phyloP scores from a whole-genome alignment of 2,888 invertebrate species.

The Uropetala carovei region DNA sequence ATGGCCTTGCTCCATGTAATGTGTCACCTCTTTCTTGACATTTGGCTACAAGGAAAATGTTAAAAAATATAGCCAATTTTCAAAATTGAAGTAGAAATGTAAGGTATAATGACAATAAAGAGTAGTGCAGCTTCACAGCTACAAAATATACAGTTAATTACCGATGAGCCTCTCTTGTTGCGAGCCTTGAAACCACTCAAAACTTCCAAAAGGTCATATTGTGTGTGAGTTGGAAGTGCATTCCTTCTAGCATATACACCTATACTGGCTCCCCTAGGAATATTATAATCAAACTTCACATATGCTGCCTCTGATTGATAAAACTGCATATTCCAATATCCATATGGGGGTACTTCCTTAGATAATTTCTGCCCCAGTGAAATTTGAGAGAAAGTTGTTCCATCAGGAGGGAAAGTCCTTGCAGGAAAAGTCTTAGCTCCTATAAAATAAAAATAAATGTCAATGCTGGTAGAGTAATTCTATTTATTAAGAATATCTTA shows the following conservation, averaged over 20 bases:
- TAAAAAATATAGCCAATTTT: background rate
- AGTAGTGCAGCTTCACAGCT: too few species aligned
- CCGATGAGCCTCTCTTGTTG: slow-evolving; percentile 89
- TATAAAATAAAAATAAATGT: slow-evolving; percentile 72
- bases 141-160: slow-evolving; percentile 78
- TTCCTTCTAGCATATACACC: slow-evolving; percentile 96
- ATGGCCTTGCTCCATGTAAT: slow-evolving; percentile 96
- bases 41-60: slow-evolving; percentile 79
- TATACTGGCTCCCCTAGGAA: slow-evolving; percentile 93
- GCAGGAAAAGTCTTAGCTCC: slow-evolving; percentile 93
- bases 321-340: slow-evolving; percentile 98
- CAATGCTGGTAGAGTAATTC: background rate
- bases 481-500: background rate
- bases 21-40: slow-evolving; percentile 93
- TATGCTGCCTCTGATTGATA: slow-evolving; percentile 95
- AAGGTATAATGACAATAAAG: too few species aligned
- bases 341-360: slow-evolving; percentile 93
- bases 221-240: slow-evolving; percentile 96
- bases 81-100: too few species aligned
- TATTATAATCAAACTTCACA: slow-evolving; percentile 95
- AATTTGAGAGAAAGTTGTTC: slow-evolving; percentile 94
- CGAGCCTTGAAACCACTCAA: slow-evolving; percentile 92
- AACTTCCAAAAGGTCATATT: slow-evolving; percentile 96
- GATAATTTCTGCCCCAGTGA: slow-evolving; percentile 90
- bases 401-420: slow-evolving; percentile 94